Evolutionary conservation across 2,797 vertebrate genomes (phyloP).

Genomic region (Ammospiza maritima): DNA sequence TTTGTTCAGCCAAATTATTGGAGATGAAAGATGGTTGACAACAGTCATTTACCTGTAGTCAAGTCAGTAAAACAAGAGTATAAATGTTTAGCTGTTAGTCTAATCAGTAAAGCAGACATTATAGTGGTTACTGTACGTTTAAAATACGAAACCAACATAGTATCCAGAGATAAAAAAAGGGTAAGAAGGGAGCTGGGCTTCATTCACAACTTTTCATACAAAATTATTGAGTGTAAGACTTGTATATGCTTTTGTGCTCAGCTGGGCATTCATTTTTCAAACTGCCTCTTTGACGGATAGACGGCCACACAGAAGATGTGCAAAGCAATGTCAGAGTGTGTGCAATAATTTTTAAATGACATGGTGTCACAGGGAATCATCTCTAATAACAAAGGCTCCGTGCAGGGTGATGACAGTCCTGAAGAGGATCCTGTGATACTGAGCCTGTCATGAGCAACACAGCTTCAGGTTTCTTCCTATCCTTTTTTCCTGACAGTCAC

Average conservation of each 20-base stretch:
- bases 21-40: not conserved
- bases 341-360: conserved; percentile 37
- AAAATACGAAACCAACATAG: not conserved
- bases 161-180: not conserved
- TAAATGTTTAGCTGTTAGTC: not conserved
- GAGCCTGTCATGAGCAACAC: not conserved
- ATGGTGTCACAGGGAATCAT: not conserved
- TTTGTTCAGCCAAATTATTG: not conserved
- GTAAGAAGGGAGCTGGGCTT: not conserved
- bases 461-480: not conserved
- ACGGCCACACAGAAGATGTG: not conserved
- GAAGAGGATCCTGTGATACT: not conserved
- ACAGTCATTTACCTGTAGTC: not conserved
- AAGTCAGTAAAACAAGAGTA: not conserved
- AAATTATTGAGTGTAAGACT: not conserved
- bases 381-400: not conserved
- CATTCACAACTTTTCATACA: not conserved
- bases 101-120: not conserved
- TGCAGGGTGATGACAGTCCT: not conserved
- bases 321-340: not conserved
- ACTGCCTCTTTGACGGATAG: not conserved
- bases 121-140: not conserved
- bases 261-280: not conserved
- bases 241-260: not conserved
- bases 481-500: not conserved